Base-by-base conservation (phyloP, 2,888 invertebrate species). In the Adelphocoris suturalis region DNA sequence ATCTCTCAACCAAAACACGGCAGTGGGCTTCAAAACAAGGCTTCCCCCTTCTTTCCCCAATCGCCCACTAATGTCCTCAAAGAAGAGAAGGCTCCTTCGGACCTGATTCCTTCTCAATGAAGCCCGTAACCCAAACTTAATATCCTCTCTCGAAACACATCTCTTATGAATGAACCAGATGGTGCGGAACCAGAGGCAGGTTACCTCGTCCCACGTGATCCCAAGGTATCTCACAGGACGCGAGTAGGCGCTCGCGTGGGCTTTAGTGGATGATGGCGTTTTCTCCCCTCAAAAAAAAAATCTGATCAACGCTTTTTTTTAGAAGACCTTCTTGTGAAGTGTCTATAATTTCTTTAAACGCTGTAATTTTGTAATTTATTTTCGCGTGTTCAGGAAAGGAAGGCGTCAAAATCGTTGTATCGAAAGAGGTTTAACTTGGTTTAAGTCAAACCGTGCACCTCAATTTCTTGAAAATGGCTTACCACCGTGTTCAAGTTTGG, bases 141-240 rank as follows among this genome's bases (percentile, higher is more conserved):
- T 23, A 27, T 23, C 13, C 68, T 27, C 27, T 27, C 27, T 68
- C 12, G 27, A 68, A 68, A 68, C 68, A 19, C 68, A 68, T 68
- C 68, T 68, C 68, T 23, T 68, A 68, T 68, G 68, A 68, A 68
- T 68, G 68, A 68, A 68, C 68, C 68, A 68, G 68, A 68, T 68
- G 68, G 68, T 27, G 27, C 13, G 11, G 27, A 23, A 68, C 23
- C 23, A 68, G 23, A 23, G 27, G 27, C 68, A 68, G 68, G 68
- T 37, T 68, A 68, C 68, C 27, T 4, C 68, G 19, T 19, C 68
- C 68, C 68, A 68, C 68, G 68, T 68, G 5, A 23, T 11, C 68
- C 68, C 23, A 23, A 68, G 23, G 68, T 68, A 23, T 68, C 68
- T 19, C 23, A 19, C 68, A 19, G 11, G 68, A 68, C 68, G 52